These are phyloP conservation scores for Pterophyllum scalare DNA, from an alignment of 2,113 vertebrate species.

Conservation along the genomic window DNA sequence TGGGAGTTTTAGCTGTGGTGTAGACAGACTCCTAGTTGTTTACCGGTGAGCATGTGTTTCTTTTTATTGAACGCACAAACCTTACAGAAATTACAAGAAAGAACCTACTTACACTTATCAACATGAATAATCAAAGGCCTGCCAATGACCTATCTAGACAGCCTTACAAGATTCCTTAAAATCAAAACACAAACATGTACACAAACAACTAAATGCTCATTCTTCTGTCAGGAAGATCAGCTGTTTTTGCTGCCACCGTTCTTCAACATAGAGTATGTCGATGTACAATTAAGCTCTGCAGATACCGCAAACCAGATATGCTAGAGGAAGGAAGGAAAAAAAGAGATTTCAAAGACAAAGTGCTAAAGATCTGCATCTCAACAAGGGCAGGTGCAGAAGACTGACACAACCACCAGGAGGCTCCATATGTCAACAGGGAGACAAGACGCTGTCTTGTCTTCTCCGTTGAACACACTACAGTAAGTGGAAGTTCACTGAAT, in stretches of 20 bases:
- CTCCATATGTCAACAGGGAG: conserved; percentile 18
- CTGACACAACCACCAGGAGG: conserved; percentile 39
- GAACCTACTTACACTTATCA: neutral
- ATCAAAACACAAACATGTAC: neutral
- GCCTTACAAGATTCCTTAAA: neutral
- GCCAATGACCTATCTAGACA: neutral
- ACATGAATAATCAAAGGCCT: neutral
- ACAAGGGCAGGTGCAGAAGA: conserved; percentile 23
- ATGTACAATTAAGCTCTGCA: neutral
- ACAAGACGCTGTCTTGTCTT: neutral
- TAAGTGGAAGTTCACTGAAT: neutral
- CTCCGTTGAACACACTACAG: neutral
- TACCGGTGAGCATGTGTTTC: neutral
- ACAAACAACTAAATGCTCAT: neutral
- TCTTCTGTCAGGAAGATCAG: neutral
- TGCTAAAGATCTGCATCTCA: conserved; percentile 1
- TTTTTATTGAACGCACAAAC: neutral
- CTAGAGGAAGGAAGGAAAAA: neutral
- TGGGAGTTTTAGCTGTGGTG: neutral
- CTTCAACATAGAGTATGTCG: neutral
- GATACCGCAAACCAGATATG: neutral
- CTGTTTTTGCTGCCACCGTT: no score
- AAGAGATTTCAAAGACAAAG: neutral
- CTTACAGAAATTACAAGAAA: neutral
- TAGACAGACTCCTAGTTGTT: neutral